Evolutionary conservation across 2,113 vertebrate species (phyloP).

Genomic region (Dendrocopos noguchii): DNA sequence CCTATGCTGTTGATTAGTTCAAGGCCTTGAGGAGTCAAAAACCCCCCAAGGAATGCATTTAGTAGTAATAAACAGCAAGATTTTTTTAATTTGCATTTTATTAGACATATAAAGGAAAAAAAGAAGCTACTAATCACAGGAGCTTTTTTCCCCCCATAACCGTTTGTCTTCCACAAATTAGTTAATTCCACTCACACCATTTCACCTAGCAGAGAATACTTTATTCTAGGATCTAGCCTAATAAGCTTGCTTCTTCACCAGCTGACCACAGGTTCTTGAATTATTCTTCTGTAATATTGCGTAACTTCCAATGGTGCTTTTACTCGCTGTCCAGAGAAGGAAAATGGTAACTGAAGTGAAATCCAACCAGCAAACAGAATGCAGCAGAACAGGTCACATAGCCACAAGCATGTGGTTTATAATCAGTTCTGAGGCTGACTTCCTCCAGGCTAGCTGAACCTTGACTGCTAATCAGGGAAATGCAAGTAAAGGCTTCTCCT

Average conservation of each 20-base stretch:
- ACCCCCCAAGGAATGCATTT: accelerated
- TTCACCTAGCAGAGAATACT: neutral
- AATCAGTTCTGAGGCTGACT: neutral
- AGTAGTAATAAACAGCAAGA: neutral
- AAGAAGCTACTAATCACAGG: neutral
- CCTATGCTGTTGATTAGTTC: neutral
- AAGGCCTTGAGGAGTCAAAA: neutral
- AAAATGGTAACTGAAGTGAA: neutral
- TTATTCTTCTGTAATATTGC: neutral
- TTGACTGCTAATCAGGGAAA: neutral
- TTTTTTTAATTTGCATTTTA: neutral
- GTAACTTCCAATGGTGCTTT: neutral
- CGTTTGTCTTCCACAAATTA: neutral
- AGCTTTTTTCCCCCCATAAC: neutral
- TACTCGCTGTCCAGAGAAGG: neutral
- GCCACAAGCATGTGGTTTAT: neutral
- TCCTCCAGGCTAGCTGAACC: neutral
- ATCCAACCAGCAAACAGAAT: constrained; percentile 12
- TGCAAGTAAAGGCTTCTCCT: neutral
- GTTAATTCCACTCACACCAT: neutral
- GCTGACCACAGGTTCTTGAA: neutral
- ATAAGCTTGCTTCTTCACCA: neutral
- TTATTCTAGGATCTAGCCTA: neutral
- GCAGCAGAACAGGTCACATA: constrained; percentile 5
- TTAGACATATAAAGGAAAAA: neutral